Base-by-base conservation (phyloP, 2,797 vertebrate genomes). In the Amazonetta brasiliensis region DNA sequence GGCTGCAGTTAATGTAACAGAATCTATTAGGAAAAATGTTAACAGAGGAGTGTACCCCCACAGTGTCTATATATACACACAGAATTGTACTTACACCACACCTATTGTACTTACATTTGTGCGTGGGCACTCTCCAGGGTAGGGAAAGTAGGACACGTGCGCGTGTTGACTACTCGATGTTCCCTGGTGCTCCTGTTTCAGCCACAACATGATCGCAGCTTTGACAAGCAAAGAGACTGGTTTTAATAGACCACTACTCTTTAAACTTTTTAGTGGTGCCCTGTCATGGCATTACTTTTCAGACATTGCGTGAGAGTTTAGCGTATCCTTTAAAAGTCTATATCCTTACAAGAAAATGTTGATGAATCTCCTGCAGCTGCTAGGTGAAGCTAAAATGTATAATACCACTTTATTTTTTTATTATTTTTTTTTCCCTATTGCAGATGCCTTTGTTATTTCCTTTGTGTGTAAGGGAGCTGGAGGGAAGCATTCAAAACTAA, bases 61-160 rank as follows among this genome's bases (percentile, higher is more conserved):
- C 21, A 4, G 8, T 19, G 44, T 39, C 33, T 31, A 2, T 25
- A 2, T 15, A 12, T 22, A 19, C 14, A 0, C 7, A 4, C 4
- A 3, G 0, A 15, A 17, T 9, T 14, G 4, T 19, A 17, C 18
- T 55, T 43, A 12, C 2, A 0, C 9, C 31, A 9, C 54, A 33
- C 22, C 50, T 48, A 3, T 55, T 20, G n/a, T 22, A 33, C 58
- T 17, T 39, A 12, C 11, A 1, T 14, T 77, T 60, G 13, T 64
- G 21, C 3, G 1, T 2, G 15, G 79, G 26, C 30, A 7, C 20
- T 8, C 9, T 39, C 18, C 48, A 26, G 67, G 21, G 39, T 25
- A 21, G 15, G 43, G 43, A 30, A 56, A 15, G 25, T 31, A 28
- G 17, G 73, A 13, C 18, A 6, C 6, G 28, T 46, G 37, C 5